Conservation (phyloP, 2,113 vertebrate genomes). For the Boulengeromyrus knoepffleri region DNA sequence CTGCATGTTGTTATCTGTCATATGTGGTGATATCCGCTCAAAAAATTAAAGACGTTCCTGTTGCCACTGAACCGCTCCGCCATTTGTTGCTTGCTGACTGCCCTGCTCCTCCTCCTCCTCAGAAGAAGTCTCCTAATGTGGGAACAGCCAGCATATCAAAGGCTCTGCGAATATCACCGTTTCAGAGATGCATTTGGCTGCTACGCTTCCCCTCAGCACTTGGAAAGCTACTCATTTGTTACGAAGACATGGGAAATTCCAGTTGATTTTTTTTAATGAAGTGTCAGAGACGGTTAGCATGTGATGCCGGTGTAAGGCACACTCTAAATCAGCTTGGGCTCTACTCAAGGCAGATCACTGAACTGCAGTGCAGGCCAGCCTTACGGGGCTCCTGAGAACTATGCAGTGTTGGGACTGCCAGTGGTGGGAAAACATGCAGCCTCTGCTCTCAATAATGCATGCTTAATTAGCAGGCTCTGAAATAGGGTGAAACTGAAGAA, state of each 20-base stretch:
- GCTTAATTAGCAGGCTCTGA: conserved; percentile 62
- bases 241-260: not conserved
- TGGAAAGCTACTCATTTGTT: not conserved
- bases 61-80: not conserved
- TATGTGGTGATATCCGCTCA: not conserved
- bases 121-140: not conserved
- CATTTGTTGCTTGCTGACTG: not conserved
- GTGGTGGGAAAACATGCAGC: conserved; percentile 49
- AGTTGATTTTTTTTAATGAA: not conserved
- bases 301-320: not conserved
- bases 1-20: not conserved
- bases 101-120: not conserved
- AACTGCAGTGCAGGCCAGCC: conserved; percentile 25
- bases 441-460: conserved; percentile 66
- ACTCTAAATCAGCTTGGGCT: not conserved
- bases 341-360: not conserved
- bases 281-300: not conserved
- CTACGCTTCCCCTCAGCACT: not conserved
- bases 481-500: conserved; percentile 61
- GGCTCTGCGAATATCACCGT: not conserved
- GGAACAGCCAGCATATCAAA: not conserved
- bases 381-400: conserved; percentile 27
- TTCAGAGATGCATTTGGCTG: not conserved
- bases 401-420: conserved; percentile 43
- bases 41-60: not conserved